Base-by-base conservation (phyloP, 2,888 invertebrate species). In the Phalangium opilio region DNA sequence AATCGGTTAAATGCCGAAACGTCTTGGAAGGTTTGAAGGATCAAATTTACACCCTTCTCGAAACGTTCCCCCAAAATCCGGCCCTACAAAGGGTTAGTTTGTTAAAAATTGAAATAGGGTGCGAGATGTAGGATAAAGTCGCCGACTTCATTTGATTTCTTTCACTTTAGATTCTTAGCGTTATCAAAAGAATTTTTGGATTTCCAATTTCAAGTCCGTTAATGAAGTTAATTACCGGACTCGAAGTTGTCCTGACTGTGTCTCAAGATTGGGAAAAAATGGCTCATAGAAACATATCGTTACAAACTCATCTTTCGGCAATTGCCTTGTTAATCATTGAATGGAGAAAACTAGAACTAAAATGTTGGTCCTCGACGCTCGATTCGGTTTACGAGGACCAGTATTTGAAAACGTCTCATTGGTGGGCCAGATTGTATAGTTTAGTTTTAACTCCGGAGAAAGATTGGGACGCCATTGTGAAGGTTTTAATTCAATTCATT, bases 61-160 rank as follows among this genome's bases (percentile, higher is more conserved):
- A 71, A 0, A 78, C 85, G 57, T 93, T 87, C 84, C 84, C 90
- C 0, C 87, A 86, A 53, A 86, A 93, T 70, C 90, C 93, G 0
- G 81, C 83, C 0, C 67, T 95, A 34, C 75, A 75, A 61, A 80
- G 83, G 67, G 82, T 83, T 68, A 69, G 64, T 61, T 38, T 43
- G 47, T 32, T 33, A n/a, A 39, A 38, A 39, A 44, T 41, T 32
- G 43, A 21, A 45, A 43, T 18, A 10, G 10, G n/a, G 11, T 20
- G 5, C 2, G 38, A 47, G 2, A 34, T 34, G 14, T n/a, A 34
- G 3, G 3, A 5, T 11, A 14, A 21, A 12, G 19, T 8, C 2
- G 14, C 15, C n/a, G n/a, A n/a, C n/a, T n/a, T n/a, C n/a, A n/a
- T n/a, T n/a, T n/a, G n/a, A n/a, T n/a, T n/a, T n/a, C n/a, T n/a